Evolutionary conservation across 2,888 invertebrate genomes (phyloP).

Genomic region (Synanthedon tipuliformis): DNA sequence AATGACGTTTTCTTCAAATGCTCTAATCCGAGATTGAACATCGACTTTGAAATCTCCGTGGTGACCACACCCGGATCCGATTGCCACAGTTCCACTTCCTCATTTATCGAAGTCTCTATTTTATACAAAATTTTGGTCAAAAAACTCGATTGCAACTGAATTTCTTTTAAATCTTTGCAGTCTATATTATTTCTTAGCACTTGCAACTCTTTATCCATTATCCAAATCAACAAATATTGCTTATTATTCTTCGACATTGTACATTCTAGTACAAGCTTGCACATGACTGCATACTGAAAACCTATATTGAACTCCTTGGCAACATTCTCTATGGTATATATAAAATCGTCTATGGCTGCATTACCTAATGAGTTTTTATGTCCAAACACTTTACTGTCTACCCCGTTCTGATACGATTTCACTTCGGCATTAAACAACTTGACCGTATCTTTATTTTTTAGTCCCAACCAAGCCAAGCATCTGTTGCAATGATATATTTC

Average conservation of each 20-base stretch:
- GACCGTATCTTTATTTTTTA: constrained; percentile 47
- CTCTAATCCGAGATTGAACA: constrained; percentile 65
- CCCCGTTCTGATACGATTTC: constrained; percentile 35
- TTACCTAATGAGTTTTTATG: constrained; percentile 27
- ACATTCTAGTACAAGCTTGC: constrained; percentile 68
- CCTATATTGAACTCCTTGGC: constrained; percentile 61
- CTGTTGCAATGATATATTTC: constrained; percentile 66
- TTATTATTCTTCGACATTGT: constrained; percentile 42
- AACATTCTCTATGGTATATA: constrained; percentile 59
- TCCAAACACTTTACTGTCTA: constrained; percentile 29
- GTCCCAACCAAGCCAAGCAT: constrained; percentile 71
- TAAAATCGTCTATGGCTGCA: constrained; percentile 58
- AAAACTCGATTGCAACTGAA: constrained; percentile 48
- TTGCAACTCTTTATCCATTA: constrained; percentile 72
- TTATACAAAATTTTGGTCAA: constrained; percentile 72
- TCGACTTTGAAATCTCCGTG: constrained; percentile 69
- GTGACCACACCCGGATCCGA: constrained; percentile 62
- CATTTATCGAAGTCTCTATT: constrained; percentile 49
- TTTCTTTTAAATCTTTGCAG: constrained; percentile 27
- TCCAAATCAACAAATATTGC: constrained; percentile 71
- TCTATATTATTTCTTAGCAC: constrained; percentile 44
- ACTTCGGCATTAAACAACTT: constrained; percentile 73
- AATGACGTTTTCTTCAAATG: constrained; percentile 68
- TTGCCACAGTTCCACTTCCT: constrained; percentile 62
- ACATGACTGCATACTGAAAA: constrained; percentile 59